Conservation (phyloP, 1,140 invertebrate genomes). For the Drosophila varians region DNA sequence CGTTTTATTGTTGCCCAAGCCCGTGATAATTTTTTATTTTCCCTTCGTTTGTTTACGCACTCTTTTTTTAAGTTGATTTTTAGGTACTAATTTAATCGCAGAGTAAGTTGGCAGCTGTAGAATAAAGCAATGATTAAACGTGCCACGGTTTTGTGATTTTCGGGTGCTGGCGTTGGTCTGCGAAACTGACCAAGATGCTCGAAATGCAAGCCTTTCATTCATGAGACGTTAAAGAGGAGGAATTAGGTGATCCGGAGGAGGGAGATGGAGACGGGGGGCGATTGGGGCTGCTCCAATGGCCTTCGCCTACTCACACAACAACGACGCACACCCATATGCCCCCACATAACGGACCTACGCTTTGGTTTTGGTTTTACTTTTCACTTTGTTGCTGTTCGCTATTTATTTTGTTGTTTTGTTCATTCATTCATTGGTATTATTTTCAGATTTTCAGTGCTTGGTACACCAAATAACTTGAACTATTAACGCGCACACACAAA, state of each 20-base stretch:
- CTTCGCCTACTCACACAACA: constrained; percentile 34
- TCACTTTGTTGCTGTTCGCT: not conserved
- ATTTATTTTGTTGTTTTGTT: constrained; percentile 22
- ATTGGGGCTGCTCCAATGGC: constrained; percentile 21
- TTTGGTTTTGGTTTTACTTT: constrained; percentile 25
- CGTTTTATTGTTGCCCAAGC: constrained; percentile 4
- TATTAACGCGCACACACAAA: constrained; percentile 39
- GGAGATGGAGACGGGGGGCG: constrained; percentile 1
- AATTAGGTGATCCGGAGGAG: not conserved
- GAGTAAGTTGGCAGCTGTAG: not conserved
- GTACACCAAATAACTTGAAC: constrained; percentile 39
- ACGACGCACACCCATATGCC: constrained; percentile 19
- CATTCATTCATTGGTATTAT: constrained; percentile 18
- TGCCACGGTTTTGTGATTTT: not conserved
- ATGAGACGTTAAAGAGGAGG: constrained; percentile 12
- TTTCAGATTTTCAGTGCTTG: constrained; percentile 35
- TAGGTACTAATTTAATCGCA: not conserved
- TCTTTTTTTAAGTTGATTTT: constrained; percentile 1
- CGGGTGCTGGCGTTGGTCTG: constrained; percentile 6
- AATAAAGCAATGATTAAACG: not conserved
- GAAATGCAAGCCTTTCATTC: constrained; percentile 32
- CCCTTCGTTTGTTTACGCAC: constrained; percentile 5
- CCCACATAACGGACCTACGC: constrained; percentile 29
- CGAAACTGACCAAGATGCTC: constrained; percentile 1
- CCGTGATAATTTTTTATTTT: constrained; percentile 8